Evolutionary conservation across 2,113 vertebrate species (phyloP).

Genomic region (Clarias magur): DNA sequence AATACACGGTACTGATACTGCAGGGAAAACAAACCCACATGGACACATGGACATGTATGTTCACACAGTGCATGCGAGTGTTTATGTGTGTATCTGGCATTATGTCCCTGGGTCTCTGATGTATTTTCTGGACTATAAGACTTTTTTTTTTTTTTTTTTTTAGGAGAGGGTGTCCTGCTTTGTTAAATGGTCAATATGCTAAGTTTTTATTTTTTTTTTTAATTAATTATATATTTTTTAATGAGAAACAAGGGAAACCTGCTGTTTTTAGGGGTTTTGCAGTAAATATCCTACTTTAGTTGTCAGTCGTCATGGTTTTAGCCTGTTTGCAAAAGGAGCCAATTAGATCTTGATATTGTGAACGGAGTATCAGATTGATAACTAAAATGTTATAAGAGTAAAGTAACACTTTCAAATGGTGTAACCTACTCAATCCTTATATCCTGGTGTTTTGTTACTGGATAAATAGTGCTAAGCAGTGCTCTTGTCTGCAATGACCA

Average conservation of each 20-base stretch:
- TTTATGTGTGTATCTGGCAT: slow-evolving; percentile 43
- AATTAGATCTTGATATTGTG: neutral
- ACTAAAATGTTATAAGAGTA: neutral
- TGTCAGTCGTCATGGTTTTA: neutral
- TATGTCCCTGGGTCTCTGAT: neutral
- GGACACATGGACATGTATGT: slow-evolving; percentile 35
- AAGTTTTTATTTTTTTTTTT: neutral
- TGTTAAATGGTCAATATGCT: neutral
- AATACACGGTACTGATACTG: neutral
- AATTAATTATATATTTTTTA: neutral
- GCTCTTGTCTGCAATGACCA: neutral
- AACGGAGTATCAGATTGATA: neutral
- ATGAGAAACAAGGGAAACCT: no score
- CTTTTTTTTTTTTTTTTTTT: neutral
- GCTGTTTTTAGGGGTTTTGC: neutral
- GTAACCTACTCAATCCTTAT: neutral
- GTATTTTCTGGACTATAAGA: slow-evolving; percentile 24
- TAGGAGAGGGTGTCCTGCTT: neutral
- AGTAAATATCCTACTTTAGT: neutral
- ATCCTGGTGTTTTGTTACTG: neutral
- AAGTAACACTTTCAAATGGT: neutral
- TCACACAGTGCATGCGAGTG: slow-evolving; percentile 48
- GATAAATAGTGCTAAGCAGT: neutral
- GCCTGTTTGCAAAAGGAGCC: neutral
- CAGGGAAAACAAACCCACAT: slow-evolving; percentile 21